Evolutionary conservation across 1,140 invertebrate species (phyloP), one percentile per base, ranked within the genome.

Genomic region (Drosophila simulans): DNA sequence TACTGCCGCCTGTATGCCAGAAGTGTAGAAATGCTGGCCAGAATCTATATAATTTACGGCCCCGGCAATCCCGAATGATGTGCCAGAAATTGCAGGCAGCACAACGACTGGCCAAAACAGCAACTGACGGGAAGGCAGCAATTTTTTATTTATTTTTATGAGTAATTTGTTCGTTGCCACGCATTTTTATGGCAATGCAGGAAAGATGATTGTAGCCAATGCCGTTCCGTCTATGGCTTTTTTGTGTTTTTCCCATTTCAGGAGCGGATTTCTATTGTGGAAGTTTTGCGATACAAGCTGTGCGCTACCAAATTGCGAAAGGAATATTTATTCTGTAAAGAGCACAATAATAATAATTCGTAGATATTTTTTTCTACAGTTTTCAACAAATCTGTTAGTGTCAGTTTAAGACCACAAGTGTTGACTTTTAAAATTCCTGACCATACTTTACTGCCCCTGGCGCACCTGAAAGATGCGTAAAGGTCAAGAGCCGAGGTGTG

Each of bases 131-230:
- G 37, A 51, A 60, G 72, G 57, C 65, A 55, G 64, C 66, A 76
- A 86, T 88, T 86, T 80, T 89, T 77, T 86, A 83, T 88, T 86
- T 86, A 72, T 86, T 80, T 86, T 80, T 88, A 88, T 89, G 79
- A 65, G 76, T 59, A 66, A 72, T 89, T 83, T 76, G 77, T 83
- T 66, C 7, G 35, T 77, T 77, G 83, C 66, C 76, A 83, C 84
- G 84, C 79, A 80, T 80, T 88, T 86, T 88, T 88, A 88, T 88
- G 65, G 76, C 71, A 83, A 56, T 68, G 66, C 55, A 60, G 72
- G 69, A 86, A 83, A 73, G 76, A 89, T 82, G 79, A 86, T 86
- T 80, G 81, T 73, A 66, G 74, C 53, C 63, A 63, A 83, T 72
- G 58, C 46, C 43, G 39, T 10, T n/a, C 15, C 22, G 34, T 62